A percentile compares a stretch with the other conserved stretches of the same genome.
These are phyloP conservation scores for Cynocephalus volans DNA, from an alignment of 2,113 vertebrate species.

Conservation along the genomic window DNA sequence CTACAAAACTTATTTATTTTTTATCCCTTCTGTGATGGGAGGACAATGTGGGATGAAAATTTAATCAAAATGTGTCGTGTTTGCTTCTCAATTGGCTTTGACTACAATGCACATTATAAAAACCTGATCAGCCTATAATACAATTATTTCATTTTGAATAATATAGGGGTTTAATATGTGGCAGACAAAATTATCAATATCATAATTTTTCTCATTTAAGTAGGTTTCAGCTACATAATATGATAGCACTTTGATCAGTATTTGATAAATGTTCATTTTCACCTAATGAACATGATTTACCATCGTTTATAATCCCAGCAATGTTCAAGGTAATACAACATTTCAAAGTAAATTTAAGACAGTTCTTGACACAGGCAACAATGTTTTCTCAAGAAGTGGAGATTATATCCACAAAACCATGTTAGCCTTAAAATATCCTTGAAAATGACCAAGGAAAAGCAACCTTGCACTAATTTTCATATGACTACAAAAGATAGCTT, in stretches of 20 bases:
- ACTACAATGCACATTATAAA: neutral
- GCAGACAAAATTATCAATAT: neutral
- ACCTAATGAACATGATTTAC: neutral
- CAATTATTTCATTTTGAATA: neutral
- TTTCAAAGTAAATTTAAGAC: slow-evolving; percentile 23
- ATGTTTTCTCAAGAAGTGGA: neutral
- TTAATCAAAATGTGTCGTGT: neutral
- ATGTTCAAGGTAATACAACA: neutral
- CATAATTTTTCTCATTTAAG: neutral
- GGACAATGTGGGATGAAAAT: neutral
- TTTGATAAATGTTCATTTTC: neutral
- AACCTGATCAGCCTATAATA: neutral
- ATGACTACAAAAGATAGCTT: neutral
- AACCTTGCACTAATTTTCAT: neutral
- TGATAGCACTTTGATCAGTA: neutral
- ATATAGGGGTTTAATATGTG: neutral
- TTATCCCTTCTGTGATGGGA: neutral
- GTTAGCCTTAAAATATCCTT: neutral
- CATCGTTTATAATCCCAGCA: neutral
- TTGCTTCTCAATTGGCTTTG: neutral
- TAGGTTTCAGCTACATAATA: neutral
- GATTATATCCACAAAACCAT: neutral
- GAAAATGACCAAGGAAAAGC: neutral
- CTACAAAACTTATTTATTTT: neutral
- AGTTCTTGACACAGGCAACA: neutral